A percentile compares a stretch with the other conserved stretches of the same genome.
These are phyloP conservation scores for Pungitius pungitius DNA, from an alignment of 2,113 vertebrate genomes.

Conservation along the genomic window DNA sequence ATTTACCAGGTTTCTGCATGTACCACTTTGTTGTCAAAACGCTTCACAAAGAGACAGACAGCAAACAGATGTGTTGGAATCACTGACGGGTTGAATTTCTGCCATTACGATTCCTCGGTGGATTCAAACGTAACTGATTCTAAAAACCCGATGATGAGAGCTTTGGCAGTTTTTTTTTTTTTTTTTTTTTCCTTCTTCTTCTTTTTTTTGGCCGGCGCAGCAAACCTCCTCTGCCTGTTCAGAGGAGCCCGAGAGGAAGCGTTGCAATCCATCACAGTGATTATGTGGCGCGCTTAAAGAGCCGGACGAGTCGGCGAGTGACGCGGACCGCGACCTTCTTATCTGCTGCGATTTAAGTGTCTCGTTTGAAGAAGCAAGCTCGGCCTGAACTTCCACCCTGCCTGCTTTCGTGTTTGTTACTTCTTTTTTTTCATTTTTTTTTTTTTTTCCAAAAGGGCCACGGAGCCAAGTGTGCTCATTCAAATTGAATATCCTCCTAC, in stretches of 20 bases:
- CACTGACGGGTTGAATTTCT: background rate
- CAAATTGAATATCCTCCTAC: constrained; percentile 69
- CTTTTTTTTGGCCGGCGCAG: constrained; percentile 10
- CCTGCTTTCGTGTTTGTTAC: constrained; percentile 72
- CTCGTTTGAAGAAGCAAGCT: constrained; percentile 51
- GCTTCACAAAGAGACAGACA: background rate
- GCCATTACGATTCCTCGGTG: background rate
- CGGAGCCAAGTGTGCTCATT: constrained; percentile 67
- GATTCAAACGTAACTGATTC: background rate
- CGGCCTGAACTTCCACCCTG: constrained; percentile 68
- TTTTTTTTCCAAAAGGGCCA: constrained; percentile 58
- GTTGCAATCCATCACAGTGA: constrained; percentile 53
- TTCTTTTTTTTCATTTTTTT: constrained; percentile 49
- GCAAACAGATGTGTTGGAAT: background rate
- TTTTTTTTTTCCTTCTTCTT: too few species aligned
- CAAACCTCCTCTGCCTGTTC: constrained; percentile 2
- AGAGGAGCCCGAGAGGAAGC: constrained; percentile 2
- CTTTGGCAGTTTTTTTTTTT: constrained; percentile 27
- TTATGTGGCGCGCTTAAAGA: constrained; percentile 45
- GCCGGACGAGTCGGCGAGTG: constrained; percentile 21
- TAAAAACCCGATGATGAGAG: background rate
- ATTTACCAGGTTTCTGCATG: background rate
- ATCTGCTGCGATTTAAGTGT: constrained; percentile 63
- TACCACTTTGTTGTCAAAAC: background rate
- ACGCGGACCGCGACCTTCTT: constrained; percentile 47